These are phyloP conservation scores for Tachysurus fulvidraco DNA, from an alignment of 2,113 vertebrate genomes.

Conservation along the genomic window DNA sequence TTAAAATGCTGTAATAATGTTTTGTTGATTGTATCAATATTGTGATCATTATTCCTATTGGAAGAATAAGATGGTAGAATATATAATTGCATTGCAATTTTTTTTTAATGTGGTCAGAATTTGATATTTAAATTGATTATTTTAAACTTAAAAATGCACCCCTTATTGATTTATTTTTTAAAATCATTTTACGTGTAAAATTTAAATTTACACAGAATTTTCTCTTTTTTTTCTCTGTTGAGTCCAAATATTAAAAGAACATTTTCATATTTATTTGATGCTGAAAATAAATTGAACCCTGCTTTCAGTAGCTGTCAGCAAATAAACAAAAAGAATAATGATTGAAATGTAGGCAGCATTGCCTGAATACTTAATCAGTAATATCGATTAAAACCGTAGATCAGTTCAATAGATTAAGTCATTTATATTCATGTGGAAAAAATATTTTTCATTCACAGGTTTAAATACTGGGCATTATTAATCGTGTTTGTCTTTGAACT, in stretches of 20 bases:
- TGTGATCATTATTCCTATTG: neutral
- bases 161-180: neutral
- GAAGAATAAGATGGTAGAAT: neutral
- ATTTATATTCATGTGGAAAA: slow-evolving; percentile 60
- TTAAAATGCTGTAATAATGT: neutral
- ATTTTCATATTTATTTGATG: slow-evolving; percentile 8
- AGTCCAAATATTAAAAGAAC: neutral
- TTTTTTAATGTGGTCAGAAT: neutral
- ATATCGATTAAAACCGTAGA: slow-evolving; percentile 62
- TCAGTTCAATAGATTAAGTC: slow-evolving; percentile 59
- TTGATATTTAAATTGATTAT: neutral
- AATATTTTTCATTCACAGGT: slow-evolving; percentile 61
- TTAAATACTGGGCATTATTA: slow-evolving; percentile 60
- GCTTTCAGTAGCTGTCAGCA: neutral
- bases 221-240: neutral
- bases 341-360: slow-evolving; percentile 8
- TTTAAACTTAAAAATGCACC: neutral
- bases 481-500: slow-evolving; percentile 40
- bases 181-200: neutral
- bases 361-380: slow-evolving; percentile 48
- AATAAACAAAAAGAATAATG: neutral
- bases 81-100: no score
- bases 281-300: neutral
- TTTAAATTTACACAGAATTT: neutral
- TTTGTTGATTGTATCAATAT: neutral